Conservation (phyloP, 2,888 invertebrate genomes). For the Lobophora halterata region DNA sequence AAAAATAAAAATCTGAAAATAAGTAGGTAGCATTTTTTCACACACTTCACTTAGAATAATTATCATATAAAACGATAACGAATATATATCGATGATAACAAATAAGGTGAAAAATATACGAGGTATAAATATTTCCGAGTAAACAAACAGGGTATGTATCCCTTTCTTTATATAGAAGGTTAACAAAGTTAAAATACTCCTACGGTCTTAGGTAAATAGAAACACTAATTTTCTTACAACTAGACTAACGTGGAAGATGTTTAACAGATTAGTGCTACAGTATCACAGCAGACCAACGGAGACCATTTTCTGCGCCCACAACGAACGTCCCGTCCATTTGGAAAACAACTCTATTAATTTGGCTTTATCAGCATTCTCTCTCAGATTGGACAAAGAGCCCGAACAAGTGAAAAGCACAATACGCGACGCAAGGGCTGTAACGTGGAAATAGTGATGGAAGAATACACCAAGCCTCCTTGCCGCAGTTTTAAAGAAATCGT, state of each 20-base stretch:
- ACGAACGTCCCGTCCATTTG: conserved; percentile 35
- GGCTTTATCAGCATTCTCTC: conserved; percentile 23
- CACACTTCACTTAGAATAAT: conserved; percentile 71
- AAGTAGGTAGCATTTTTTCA: conserved; percentile 79
- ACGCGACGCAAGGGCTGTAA: conserved; percentile 34
- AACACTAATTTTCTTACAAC: conserved; percentile 73
- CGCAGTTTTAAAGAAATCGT: conserved; percentile 33
- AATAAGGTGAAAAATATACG: conserved; percentile 59
- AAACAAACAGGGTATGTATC: conserved; percentile 66
- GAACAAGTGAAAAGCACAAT: conserved; percentile 35
- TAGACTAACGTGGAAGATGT: conserved; percentile 75
- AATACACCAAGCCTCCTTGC: conserved; percentile 30
- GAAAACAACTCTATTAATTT: conserved; percentile 21
- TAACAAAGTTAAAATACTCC: conserved; percentile 71
- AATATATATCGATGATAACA: conserved; percentile 58
- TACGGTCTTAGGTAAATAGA: conserved; percentile 65
- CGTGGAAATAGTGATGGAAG: conserved; percentile 39
- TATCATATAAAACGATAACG: conserved; percentile 67
- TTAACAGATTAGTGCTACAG: conserved; percentile 70
- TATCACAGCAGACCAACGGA: conserved; percentile 77
- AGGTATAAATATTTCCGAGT: conserved; percentile 65
- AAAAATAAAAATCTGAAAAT: conserved; percentile 81
- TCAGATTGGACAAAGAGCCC: conserved; percentile 36
- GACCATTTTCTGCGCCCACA: conserved; percentile 52
- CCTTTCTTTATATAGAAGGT: conserved; percentile 69